Percentiles rank a stretch among this genome's conserved stretches.
Evolutionary conservation across 2,113 vertebrate species (phyloP).

Genomic region (Oreochromis niloticus): DNA sequence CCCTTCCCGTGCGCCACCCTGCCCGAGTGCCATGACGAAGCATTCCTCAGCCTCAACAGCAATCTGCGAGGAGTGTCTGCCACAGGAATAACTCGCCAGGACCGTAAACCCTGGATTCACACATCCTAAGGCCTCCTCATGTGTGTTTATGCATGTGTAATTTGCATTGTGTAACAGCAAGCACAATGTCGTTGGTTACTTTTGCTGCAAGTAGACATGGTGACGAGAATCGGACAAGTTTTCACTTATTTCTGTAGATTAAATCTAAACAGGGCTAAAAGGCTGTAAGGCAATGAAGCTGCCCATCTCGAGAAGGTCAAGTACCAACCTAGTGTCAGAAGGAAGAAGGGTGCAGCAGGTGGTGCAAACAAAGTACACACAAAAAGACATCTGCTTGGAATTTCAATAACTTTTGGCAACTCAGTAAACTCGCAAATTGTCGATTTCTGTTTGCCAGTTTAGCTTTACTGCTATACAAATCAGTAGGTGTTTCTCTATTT

Average conservation of each 20-base stretch:
- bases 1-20: not conserved
- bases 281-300: not conserved
- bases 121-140: not conserved
- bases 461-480: not conserved
- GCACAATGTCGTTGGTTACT: not conserved
- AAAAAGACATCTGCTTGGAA: not conserved
- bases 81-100: not conserved
- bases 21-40: constrained; percentile 8
- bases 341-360: not conserved
- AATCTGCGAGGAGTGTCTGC: not conserved
- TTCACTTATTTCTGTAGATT: not conserved
- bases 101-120: not conserved
- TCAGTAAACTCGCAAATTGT: not conserved
- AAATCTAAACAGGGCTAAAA: not conserved
- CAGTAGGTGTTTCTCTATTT: not conserved
- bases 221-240: not conserved
- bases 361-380: not conserved
- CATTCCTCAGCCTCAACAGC: constrained; percentile 11
- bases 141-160: not conserved
- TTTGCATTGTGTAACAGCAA: not conserved
- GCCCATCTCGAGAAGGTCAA: not conserved
- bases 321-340: not conserved
- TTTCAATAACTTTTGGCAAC: not conserved
- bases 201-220: not conserved
- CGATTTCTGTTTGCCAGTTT: not conserved